Evolutionary conservation across 1,140 invertebrate genomes (phyloP), one percentile per base, ranked within the genome.

Genomic region (Capitella teleta): DNA sequence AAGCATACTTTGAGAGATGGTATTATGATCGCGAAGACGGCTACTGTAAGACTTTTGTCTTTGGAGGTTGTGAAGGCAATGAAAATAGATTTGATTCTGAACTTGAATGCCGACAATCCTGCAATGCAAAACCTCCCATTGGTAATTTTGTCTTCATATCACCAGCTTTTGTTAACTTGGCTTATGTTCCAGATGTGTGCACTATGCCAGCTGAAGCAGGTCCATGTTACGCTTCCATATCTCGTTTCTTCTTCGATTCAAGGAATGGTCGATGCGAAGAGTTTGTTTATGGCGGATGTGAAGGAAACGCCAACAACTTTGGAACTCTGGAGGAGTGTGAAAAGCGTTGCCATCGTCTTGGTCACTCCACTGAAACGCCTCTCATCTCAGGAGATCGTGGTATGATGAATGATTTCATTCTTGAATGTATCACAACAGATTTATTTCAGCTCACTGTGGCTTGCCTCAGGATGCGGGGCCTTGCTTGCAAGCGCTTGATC

Each of bases 41-140:
- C 66, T 79, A 83, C 47, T 98, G 93, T 79, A 78, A 85, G 76
- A 86, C 87, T 36, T 98, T 98, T 78, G 89, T 90, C 78, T 96
- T 88, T 76, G 82, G 82, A 51, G 91, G 91, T 56, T 93, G 88
- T 74, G 82, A 81, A 58, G 90, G 88, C 53, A 97, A 94, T 66
- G 74, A 77, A 46, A 95, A 96, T 66, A 83, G 85, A 59, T 96
- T 90, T 75, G 76, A 78, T 34, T 77, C 74, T 18, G 28, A 44
- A 25, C 6, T 26, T 2, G 5, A 25, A 16, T 44, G 42, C 14
- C 23, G 28, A 44, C 21, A 28, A 26, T 26, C 23, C 8, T 44
- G 42, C 28, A 5, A 26, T 16, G 21, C 42, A 5, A 21, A 21
- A n/a, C 21, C 2, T 8, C 24, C 42, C n/a, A 44, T 16, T 26